These are phyloP conservation scores for Julus scanicus DNA, from an alignment of 2,888 invertebrate species.

Conservation along the genomic window DNA sequence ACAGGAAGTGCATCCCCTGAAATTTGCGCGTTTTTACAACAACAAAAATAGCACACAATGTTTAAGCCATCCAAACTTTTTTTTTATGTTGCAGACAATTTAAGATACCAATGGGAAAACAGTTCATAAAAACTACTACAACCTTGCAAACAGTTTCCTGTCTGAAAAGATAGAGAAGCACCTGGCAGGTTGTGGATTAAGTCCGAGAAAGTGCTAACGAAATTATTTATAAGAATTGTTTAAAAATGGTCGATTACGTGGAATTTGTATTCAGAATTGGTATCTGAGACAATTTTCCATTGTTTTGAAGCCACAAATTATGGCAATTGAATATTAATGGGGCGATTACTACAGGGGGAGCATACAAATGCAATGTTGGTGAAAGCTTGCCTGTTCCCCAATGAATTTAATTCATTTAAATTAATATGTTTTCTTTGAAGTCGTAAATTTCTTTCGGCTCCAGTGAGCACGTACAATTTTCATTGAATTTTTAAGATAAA, in stretches of 20 bases:
- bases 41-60: not conserved
- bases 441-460: slow-evolving; percentile 36
- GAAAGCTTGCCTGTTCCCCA: not conserved
- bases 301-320: slow-evolving; percentile 25
- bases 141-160: not conserved
- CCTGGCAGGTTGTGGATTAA: not conserved
- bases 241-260: not conserved
- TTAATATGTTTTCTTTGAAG: slow-evolving; percentile 36
- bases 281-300: not conserved
- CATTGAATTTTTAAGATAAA: slow-evolving; percentile 44
- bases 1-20: slow-evolving; percentile 1
- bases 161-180: not conserved
- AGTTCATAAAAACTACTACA: not conserved
- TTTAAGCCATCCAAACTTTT: not conserved
- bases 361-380: not conserved
- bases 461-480: slow-evolving; percentile 1
- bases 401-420: slow-evolving; percentile 26
- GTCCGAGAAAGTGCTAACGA: not conserved
- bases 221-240: not conserved
- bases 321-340: slow-evolving; percentile 47
- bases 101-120: not conserved
- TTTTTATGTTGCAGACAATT: not conserved
- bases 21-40: not conserved
- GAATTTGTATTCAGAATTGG: not conserved
- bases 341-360: not conserved